A percentile compares a stretch with the other conserved stretches of the same genome.
Evolutionary conservation across 1,140 invertebrate genomes (phyloP).

Genomic region (Hydropsyche tenuis): DNA sequence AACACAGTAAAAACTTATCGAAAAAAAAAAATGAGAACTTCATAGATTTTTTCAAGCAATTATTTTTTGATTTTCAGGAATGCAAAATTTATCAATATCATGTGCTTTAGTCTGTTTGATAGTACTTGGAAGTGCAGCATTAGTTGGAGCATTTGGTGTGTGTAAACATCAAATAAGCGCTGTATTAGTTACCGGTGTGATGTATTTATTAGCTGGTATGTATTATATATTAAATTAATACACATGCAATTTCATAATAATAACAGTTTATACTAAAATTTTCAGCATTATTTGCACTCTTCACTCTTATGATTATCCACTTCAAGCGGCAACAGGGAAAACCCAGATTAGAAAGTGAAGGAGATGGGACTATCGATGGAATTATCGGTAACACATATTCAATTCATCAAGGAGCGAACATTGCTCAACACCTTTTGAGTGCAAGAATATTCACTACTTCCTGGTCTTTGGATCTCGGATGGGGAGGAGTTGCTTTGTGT

Average conservation of each 20-base stretch:
- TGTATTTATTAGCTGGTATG: slow-evolving; percentile 88
- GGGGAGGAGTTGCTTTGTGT: slow-evolving; percentile 80
- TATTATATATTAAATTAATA: slow-evolving; percentile 19
- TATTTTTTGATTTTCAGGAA: slow-evolving; percentile 67
- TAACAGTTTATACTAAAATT: slow-evolving; percentile 49
- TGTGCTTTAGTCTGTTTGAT: slow-evolving; percentile 89
- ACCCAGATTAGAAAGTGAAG: slow-evolving; percentile 60
- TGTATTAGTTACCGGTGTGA: slow-evolving; percentile 87
- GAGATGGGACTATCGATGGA: slow-evolving; percentile 72
- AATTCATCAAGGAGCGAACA: slow-evolving; percentile 52
- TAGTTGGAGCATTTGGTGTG: slow-evolving; percentile 85
- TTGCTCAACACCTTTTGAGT: slow-evolving; percentile 59
- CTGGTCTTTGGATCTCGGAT: slow-evolving; percentile 84
- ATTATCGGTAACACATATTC: slow-evolving; percentile 60
- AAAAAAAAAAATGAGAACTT: not conserved
- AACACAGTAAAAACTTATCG: slow-evolving; percentile 72
- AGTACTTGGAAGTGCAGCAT: slow-evolving; percentile 79
- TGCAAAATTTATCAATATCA: slow-evolving; percentile 92
- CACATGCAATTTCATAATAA: not conserved
- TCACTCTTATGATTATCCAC: slow-evolving; percentile 88
- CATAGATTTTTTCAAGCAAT: not conserved
- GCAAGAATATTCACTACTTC: slow-evolving; percentile 77
- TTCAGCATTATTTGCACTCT: slow-evolving; percentile 85
- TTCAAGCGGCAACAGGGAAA: slow-evolving; percentile 81
- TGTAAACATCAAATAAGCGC: slow-evolving; percentile 88